Conservation (phyloP, 2,797 vertebrate genomes). For the Cirrhinus mrigala region DNA sequence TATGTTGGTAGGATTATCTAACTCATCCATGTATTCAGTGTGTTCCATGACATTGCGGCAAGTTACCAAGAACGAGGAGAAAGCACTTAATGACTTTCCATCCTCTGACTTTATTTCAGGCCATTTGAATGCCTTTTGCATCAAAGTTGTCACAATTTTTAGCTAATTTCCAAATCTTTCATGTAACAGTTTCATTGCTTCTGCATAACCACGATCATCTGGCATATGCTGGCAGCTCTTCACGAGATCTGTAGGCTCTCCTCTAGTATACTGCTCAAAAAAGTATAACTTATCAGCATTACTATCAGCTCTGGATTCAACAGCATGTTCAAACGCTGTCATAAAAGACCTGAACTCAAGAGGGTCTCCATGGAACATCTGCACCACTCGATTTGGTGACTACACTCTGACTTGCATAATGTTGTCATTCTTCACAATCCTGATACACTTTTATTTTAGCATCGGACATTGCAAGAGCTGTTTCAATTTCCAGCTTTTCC, state of each 20-base stretch:
- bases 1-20: constrained; percentile 14
- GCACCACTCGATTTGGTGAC: not conserved
- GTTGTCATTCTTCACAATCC: constrained; percentile 7
- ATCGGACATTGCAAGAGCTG: not conserved
- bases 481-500: constrained; percentile 1
- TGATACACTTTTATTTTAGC: constrained; percentile 42
- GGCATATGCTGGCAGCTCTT: too few relatives aligned
- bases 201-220: too few relatives aligned
- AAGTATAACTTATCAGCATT: too few relatives aligned
- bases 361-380: constrained; percentile 9
- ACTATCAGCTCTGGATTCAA: too few relatives aligned
- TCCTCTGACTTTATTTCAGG: not conserved
- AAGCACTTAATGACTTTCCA: not conserved
- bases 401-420: not conserved
- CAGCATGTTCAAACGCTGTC: too few relatives aligned
- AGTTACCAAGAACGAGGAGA: not conserved
- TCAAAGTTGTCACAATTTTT: not conserved
- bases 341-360: constrained; percentile 30
- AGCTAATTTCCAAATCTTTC: too few relatives aligned
- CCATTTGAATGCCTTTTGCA: constrained; percentile 1
- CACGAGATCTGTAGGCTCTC: too few relatives aligned
- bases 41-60: not conserved
- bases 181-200: too few relatives aligned
- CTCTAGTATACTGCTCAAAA: too few relatives aligned
- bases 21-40: not conserved